Percentiles rank a stretch among this genome's conserved stretches.
Evolutionary conservation across 2,888 invertebrate species (phyloP).

Genomic region (Gastracanthus pulcherrimus): DNA sequence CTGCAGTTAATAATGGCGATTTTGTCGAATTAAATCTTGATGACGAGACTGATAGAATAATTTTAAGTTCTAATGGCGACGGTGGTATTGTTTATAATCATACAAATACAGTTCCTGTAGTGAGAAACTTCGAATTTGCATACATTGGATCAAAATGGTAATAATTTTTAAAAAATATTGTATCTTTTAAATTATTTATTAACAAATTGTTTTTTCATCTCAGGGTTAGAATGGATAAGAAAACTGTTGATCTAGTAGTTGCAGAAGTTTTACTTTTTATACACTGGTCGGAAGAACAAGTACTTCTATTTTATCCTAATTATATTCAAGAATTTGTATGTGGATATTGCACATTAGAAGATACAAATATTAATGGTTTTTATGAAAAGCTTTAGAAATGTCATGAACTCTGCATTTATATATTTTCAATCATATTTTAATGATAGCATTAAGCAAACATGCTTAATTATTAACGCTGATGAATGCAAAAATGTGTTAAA

Average conservation of each 20-base stretch:
- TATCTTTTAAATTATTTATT: not conserved
- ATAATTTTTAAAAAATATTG: constrained; percentile 28
- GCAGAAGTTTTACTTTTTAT: constrained; percentile 70
- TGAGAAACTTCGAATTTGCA: constrained; percentile 68
- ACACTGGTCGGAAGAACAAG: constrained; percentile 73
- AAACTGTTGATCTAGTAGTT: constrained; percentile 68
- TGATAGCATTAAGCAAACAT: constrained; percentile 11
- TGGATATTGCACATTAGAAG: constrained; percentile 69
- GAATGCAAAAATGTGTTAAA: not conserved
- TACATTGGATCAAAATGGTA: constrained; percentile 71
- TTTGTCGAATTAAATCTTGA: constrained; percentile 67
- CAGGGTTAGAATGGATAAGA: constrained; percentile 68
- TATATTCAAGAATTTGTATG: constrained; percentile 73
- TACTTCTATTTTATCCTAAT: constrained; percentile 72
- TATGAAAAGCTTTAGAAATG: constrained; percentile 56
- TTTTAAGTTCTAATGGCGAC: constrained; percentile 65
- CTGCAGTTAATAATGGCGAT: constrained; percentile 63
- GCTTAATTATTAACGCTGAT: constrained; percentile 20
- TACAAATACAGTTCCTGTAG: constrained; percentile 65
- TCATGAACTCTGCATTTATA: constrained; percentile 4
- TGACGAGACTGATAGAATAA: constrained; percentile 69
- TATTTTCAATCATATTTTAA: not conserved
- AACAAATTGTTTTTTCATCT: constrained; percentile 49
- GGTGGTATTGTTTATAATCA: constrained; percentile 70
- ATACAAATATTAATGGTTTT: constrained; percentile 49